These are phyloP conservation scores for Sarcoramphus papa DNA, from an alignment of 2,797 vertebrate species.

Conservation along the genomic window DNA sequence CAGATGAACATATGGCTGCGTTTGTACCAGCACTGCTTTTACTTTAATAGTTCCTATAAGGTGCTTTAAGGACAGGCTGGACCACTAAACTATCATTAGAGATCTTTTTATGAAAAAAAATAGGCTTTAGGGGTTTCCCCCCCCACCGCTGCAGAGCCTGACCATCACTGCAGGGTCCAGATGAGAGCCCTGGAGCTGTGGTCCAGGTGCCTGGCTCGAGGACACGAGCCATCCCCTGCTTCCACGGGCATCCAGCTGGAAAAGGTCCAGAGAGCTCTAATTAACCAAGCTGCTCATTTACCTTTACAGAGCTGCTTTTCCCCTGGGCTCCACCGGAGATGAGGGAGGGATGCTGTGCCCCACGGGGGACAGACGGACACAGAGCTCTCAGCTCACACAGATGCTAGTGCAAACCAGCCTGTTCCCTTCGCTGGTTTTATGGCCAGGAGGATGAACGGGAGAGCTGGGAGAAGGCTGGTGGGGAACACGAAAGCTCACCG, in stretches of 20 bases:
- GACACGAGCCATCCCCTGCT: not conserved
- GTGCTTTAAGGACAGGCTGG: conserved; percentile 23
- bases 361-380: not conserved
- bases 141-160: not conserved
- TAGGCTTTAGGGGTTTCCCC: rapidly evolving
- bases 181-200: not conserved
- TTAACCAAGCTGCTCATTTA: not conserved
- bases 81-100: not conserved
- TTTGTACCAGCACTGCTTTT: not conserved
- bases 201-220: not conserved
- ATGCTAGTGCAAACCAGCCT: not conserved
- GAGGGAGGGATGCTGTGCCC: not conserved
- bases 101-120: not conserved
- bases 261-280: conserved; percentile 16
- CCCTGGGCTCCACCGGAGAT: not conserved
- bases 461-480: not conserved
- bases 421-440: not conserved
- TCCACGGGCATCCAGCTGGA: not conserved
- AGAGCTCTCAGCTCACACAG: not conserved
- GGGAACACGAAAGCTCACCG: not conserved
- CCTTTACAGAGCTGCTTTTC: not conserved
- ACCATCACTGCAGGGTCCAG: not conserved
- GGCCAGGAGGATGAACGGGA: not conserved
- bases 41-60: not conserved
- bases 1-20: not conserved